Conservation (phyloP, 2,888 invertebrate genomes). For the Machimus rusticus region DNA sequence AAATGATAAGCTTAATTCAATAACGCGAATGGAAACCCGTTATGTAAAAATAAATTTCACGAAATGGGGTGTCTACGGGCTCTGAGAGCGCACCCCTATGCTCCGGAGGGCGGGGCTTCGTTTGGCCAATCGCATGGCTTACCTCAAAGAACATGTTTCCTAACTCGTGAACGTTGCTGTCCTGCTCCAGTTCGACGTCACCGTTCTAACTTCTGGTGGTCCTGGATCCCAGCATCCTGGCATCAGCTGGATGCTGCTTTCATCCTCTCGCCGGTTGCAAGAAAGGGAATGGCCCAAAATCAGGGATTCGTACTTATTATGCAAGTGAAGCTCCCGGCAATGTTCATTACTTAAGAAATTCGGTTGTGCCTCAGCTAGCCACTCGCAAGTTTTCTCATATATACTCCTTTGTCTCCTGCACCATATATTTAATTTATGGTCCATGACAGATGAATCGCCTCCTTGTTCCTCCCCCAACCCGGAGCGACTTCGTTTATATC, state of each 20-base stretch:
- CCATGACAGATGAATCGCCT: not conserved
- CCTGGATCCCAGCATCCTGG: not conserved
- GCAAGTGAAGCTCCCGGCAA: not conserved
- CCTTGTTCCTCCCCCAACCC: not conserved
- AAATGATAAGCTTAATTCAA: slow-evolving; percentile 52
- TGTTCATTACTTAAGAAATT: not conserved
- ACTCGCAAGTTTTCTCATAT: not conserved
- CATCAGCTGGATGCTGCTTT: not conserved
- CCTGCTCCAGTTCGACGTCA: not conserved
- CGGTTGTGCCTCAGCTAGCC: not conserved
- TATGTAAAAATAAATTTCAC: slow-evolving; percentile 45
- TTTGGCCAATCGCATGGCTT: not conserved
- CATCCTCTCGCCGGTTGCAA: not conserved
- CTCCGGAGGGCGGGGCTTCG: not conserved
- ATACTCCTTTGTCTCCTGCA: not conserved
- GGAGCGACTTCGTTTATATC: not conserved
- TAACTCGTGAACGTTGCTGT: not conserved
- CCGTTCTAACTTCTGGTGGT: not conserved
- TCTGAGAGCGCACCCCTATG: not conserved
- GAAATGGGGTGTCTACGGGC: slow-evolving; percentile 27
- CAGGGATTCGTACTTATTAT: not conserved
- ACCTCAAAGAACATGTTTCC: not conserved
- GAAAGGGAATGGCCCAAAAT: not conserved
- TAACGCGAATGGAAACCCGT: slow-evolving; percentile 50
- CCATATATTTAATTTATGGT: not conserved